Conservation (phyloP, 2,797 vertebrate genomes). For the Crenuchus spilurus region DNA sequence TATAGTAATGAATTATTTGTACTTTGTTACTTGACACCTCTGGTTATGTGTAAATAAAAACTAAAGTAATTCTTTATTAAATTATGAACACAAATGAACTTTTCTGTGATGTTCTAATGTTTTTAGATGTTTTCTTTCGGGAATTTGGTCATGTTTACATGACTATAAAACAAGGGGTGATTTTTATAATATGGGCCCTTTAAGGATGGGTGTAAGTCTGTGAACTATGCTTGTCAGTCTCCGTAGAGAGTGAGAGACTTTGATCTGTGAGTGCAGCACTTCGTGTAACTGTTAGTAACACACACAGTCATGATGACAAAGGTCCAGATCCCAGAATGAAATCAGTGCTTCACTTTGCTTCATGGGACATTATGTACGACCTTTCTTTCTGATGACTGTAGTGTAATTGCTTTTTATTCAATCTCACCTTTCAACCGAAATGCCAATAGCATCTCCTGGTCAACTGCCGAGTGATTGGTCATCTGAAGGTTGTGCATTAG, state of each 20-base stretch:
- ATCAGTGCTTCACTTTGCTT: constrained; percentile 8
- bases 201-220: too few relatives aligned
- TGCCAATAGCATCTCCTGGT: constrained; percentile 40
- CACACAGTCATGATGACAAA: not conserved
- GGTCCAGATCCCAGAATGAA: constrained; percentile 5
- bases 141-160: too few relatives aligned
- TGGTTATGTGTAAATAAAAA: too few relatives aligned
- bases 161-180: too few relatives aligned
- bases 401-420: constrained; percentile 42
- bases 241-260: not conserved
- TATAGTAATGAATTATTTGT: too few relatives aligned
- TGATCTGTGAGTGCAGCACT: not conserved
- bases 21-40: too few relatives aligned
- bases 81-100: too few relatives aligned
- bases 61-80: too few relatives aligned
- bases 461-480: constrained; percentile 27
- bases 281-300: constrained; percentile 4
- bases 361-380: constrained; percentile 29
- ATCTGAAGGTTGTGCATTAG: constrained; percentile 17
- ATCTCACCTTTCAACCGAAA: constrained; percentile 38
- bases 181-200: too few relatives aligned
- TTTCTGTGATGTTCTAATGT: too few relatives aligned
- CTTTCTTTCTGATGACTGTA: constrained; percentile 7
- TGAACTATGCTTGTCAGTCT: too few relatives aligned
- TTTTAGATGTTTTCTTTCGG: too few relatives aligned